phyloP scores from a whole-genome alignment of 2,113 vertebrate genomes.

The Corvus cornix region DNA sequence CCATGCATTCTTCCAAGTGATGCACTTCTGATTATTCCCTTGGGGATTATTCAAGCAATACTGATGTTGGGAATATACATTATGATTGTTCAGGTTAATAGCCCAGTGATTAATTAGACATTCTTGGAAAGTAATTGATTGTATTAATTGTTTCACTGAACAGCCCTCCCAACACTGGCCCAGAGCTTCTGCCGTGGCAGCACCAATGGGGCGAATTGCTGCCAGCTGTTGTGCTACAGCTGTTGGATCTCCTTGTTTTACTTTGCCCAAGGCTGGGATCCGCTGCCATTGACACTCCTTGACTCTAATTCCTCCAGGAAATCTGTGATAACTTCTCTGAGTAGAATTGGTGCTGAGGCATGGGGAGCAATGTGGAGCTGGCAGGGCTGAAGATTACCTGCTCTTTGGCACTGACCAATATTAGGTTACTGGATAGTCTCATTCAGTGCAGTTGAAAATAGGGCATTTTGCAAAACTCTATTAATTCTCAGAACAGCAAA shows the following conservation, averaged over 20 bases:
- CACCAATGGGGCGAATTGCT: fast-evolving
- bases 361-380: background rate
- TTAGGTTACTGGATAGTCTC: background rate
- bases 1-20: background rate
- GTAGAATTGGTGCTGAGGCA: background rate
- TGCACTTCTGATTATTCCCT: background rate
- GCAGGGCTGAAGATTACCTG: background rate
- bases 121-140: conserved; percentile 34
- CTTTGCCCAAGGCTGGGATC: background rate
- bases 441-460: background rate
- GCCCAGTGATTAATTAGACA: conserved; percentile 21
- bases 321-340: background rate
- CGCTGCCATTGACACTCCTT: background rate
- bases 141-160: background rate
- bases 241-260: background rate
- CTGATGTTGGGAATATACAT: background rate
- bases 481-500: background rate
- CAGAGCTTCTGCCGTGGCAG: background rate
- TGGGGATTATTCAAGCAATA: conserved; percentile 1
- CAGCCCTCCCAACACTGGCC: background rate
- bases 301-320: background rate
- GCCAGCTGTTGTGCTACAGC: background rate
- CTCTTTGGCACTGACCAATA: background rate
- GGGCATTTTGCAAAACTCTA: background rate
- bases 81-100: conserved; percentile 6